A percentile compares a stretch with the other conserved stretches of the same genome.
Evolutionary conservation across 2,113 vertebrate species (phyloP).

Genomic region (Syngnathus floridae): DNA sequence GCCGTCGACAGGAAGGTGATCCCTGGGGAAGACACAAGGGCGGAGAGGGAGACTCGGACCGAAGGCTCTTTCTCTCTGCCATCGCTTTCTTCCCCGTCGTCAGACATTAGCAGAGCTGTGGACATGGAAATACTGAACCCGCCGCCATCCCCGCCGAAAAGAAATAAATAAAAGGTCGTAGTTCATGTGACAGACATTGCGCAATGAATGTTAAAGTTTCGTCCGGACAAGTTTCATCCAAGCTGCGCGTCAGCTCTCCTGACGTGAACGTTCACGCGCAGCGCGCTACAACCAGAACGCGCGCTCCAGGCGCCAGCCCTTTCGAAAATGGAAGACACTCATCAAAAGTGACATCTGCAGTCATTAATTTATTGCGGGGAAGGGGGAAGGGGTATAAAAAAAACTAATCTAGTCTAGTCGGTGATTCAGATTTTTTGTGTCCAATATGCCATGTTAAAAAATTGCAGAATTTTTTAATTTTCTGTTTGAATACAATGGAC

Average conservation of each 20-base stretch:
- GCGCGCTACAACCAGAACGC: slow-evolving; percentile 49
- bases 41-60: slow-evolving; percentile 49
- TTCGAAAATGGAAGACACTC: slow-evolving; percentile 46
- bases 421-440: background rate
- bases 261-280: slow-evolving; percentile 33
- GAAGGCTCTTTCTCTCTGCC: slow-evolving; percentile 45
- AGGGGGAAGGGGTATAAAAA: background rate
- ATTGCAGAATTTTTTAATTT: too few species aligned
- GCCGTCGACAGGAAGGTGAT: slow-evolving; percentile 49
- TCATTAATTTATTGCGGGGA: background rate
- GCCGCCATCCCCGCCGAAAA: too few species aligned
- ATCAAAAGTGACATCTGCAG: slow-evolving; percentile 5
- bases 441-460: too few species aligned
- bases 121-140: background rate
- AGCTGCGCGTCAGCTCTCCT: slow-evolving; percentile 24
- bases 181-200: slow-evolving; percentile 29
- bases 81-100: slow-evolving; percentile 61
- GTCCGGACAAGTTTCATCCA: slow-evolving; percentile 37
- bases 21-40: slow-evolving; percentile 46
- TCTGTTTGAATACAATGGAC: too few species aligned
- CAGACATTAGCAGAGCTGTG: slow-evolving; percentile 60
- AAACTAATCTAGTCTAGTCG: background rate
- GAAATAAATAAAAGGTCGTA: too few species aligned
- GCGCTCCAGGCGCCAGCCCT: slow-evolving; percentile 53
- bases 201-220: slow-evolving; percentile 46